These are phyloP conservation scores for Lasioglossum figueresi DNA, from an alignment of 2,888 invertebrate genomes.

Conservation along the genomic window DNA sequence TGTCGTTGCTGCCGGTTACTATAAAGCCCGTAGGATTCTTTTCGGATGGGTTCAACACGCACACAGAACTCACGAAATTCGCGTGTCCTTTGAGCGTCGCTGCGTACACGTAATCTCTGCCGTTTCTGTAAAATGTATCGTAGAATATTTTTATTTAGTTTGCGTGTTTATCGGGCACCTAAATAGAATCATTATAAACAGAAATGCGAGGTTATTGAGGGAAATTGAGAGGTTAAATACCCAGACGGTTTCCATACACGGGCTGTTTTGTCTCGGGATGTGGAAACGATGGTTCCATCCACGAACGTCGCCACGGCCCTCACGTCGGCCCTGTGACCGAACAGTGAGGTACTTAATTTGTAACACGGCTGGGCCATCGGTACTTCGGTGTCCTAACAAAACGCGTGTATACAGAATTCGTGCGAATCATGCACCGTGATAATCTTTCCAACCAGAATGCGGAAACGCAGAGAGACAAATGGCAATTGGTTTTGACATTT, in stretches of 20 bases:
- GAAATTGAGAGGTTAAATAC: slow-evolving; percentile 83
- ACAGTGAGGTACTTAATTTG: slow-evolving; percentile 91
- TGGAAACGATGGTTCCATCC: slow-evolving; percentile 92
- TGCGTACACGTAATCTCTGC: slow-evolving; percentile 87
- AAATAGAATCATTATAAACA: not conserved
- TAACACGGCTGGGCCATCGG: slow-evolving; percentile 84
- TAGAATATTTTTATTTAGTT: not conserved
- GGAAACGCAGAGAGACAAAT: slow-evolving; percentile 33
- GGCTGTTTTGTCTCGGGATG: slow-evolving; percentile 94
- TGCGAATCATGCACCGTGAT: slow-evolving; percentile 31
- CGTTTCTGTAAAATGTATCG: slow-evolving; percentile 83
- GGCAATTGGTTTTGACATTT: slow-evolving; percentile 52
- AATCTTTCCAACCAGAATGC: slow-evolving; percentile 34
- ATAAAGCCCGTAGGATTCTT: slow-evolving; percentile 91
- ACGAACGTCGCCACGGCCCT: slow-evolving; percentile 88
- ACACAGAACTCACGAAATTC: slow-evolving; percentile 94
- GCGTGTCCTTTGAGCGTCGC: slow-evolving; percentile 91
- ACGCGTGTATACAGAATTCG: slow-evolving; percentile 31
- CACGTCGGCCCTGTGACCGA: slow-evolving; percentile 94
- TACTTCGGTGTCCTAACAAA: slow-evolving; percentile 34
- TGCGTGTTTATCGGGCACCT: not conserved
- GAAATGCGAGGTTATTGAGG: too few relatives aligned
- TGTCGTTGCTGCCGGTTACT: slow-evolving; percentile 95
- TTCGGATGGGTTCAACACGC: slow-evolving; percentile 89
- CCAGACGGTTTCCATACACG: slow-evolving; percentile 93